Conservation (phyloP, 2,888 invertebrate species). For the Callyntrura sp. region DNA sequence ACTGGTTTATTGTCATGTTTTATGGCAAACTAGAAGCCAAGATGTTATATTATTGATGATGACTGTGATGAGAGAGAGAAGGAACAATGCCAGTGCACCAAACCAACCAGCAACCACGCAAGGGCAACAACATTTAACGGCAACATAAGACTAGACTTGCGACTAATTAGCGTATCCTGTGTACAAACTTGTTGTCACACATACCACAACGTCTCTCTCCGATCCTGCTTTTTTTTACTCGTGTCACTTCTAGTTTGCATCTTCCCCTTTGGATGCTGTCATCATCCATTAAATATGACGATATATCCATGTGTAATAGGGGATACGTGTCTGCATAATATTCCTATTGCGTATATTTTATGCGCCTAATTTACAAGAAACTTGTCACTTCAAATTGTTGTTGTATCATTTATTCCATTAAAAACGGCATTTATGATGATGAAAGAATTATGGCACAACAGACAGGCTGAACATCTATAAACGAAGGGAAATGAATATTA, state of each 20-base stretch:
- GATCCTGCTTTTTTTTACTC: slow-evolving; percentile 41
- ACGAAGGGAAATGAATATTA: neutral
- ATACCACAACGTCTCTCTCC: neutral
- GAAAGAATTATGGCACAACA: neutral
- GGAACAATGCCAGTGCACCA: neutral
- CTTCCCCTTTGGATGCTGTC: slow-evolving; percentile 43
- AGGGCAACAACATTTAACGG: slow-evolving; percentile 22
- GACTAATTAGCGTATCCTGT: slow-evolving; percentile 51
- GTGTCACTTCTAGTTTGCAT: slow-evolving; percentile 44
- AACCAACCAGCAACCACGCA: neutral
- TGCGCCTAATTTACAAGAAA: slow-evolving; percentile 22
- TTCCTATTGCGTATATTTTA: slow-evolving; percentile 22
- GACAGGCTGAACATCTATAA: no score
- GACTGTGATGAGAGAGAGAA: neutral
- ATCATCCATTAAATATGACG: slow-evolving; percentile 58
- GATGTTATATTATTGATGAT: neutral
- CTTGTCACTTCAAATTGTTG: slow-evolving; percentile 46
- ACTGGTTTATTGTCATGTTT: slow-evolving; percentile 6
- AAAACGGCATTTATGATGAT: no score
- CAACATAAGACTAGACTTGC: slow-evolving; percentile 37
- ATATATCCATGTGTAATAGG: neutral
- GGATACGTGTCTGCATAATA: neutral
- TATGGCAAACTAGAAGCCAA: neutral
- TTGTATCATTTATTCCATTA: slow-evolving; percentile 18
- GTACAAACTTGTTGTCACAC: slow-evolving; percentile 41